phyloP scores from a whole-genome alignment of 37 sponge, comb jelly and placozoan genomes.

The Beroe forskalii region DNA sequence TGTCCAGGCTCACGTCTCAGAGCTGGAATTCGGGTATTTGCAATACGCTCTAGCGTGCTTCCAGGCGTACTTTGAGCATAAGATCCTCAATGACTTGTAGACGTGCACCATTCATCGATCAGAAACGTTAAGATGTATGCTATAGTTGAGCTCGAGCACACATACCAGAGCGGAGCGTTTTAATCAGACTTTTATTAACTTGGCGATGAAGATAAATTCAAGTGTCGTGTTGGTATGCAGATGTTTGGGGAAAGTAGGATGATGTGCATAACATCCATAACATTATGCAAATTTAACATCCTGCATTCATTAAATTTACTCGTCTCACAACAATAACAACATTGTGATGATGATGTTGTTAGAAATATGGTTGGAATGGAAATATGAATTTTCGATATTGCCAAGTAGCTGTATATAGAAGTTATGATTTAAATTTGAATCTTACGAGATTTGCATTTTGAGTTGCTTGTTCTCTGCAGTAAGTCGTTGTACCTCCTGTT shows the following conservation, averaged over 20 bases:
- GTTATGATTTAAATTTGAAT: too few species aligned
- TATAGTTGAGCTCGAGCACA: too few species aligned
- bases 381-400: too few species aligned
- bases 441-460: neutral
- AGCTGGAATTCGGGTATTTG: constrained; percentile 57
- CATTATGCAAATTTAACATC: neutral
- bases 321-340: too few species aligned
- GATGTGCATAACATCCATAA: neutral
- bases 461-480: constrained; percentile 34
- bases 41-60: constrained; percentile 60
- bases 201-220: neutral
- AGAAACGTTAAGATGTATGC: neutral
- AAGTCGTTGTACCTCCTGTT: neutral
- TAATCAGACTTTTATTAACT: too few species aligned
- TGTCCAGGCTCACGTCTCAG: constrained; percentile 54
- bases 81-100: constrained; percentile 56
- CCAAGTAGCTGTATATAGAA: too few species aligned
- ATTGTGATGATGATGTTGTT: too few species aligned
- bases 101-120: neutral
- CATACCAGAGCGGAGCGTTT: too few species aligned
- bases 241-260: neutral
- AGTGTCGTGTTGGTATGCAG: neutral
- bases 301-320: too few species aligned
- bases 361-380: too few species aligned
- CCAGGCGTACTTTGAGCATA: constrained; percentile 59